Evolutionary conservation across 1,140 invertebrate genomes (phyloP), one percentile per base, ranked within the genome.

Genomic region (Drosophila sulfurigaster): DNA sequence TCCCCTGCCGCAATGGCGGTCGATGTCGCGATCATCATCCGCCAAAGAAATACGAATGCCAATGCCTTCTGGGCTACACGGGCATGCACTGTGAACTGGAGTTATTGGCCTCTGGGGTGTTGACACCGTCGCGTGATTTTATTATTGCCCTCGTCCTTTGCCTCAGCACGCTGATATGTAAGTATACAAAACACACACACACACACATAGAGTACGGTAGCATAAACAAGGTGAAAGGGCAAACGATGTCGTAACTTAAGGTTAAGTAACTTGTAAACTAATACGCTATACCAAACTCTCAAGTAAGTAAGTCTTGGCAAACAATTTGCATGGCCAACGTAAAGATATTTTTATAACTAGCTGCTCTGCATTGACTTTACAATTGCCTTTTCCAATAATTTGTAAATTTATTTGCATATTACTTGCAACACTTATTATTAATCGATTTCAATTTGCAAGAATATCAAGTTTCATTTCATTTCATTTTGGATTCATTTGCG

Each of bases 121-220:
- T 96, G 92, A 96, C 95, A 90, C 96, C 96, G 38, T 96, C 96
- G 58, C 95, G 95, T 92, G 96, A 97, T 94, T 97, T 97, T 94
- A 95, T 97, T 93, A 95, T 97, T 93, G 96, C 96, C 91, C 94
- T 97, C 92, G 94, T 96, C 91, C 94, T 95, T 93, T 96, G 96
- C 94, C 94, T 96, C 79, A 94, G 96, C 92, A 93, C 95, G 82
- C 94, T 97, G 91, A 94, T 97, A 93, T 94, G 96, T 97, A 95
- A 96, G 96, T 94, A 81, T 82, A 46, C 43, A 41, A 32, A 38
- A 20, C 5, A 56, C 8, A 58, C 16, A 15, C 28, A 35, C 7
- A 13, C 13, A 45, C 16, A 48, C n/a, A 32, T 20, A 45, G 43
- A 49, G 7, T 49, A 8, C 16, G 25, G 65, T 25, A 43, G 32